Evolutionary conservation across 2,888 invertebrate species (phyloP), one percentile per base, ranked within the genome.

Genomic region (Caenorhabditis sp.): DNA sequence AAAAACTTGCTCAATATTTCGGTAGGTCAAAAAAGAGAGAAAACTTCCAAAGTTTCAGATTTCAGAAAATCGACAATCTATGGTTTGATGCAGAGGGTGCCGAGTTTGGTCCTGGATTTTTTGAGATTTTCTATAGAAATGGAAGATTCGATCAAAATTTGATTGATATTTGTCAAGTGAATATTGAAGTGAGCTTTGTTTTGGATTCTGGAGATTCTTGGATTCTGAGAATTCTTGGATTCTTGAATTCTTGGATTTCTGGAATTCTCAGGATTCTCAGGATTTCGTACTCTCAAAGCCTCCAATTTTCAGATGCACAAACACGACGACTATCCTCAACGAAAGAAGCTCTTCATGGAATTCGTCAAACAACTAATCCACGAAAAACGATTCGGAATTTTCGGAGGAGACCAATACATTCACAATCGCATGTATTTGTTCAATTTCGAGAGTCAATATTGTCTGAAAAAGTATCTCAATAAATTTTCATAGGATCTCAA

Each of bases 71-170:
- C 8, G 64, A 66, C 31, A 66, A 66, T 12, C 8, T 66, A 1
- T 66, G 64, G 64, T 66, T 66, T 49, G 64, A 66, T 14, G 64
- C 64, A 1, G 64, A 66, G 28, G 64, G 64, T 10, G 64, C 47
- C 0, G 64, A 66, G n/a, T 66, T 66, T 49, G 64, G 49, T 12
- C 6, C 14, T 0, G 64, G 41, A 14, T 66, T 66, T 24, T 66
- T 66, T 49, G 64, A 66, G 1, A 66, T 66, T 28, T 66, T 66
- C 31, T 66, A 66, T 10, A 49, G 31, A 66, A 49, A 66, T 49
- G 64, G 64, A 22, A n/a, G 49, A 31, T 66, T 66, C 26, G 64
- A 49, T 47, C 64, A 66, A 31, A 66, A 49, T 49, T 10, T 5
- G 16, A 66, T 66, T 4, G 64, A 66, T 28, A 19, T 66, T n/a